Base-by-base conservation (phyloP, 2,113 vertebrate species). In the Sinocyclocheilus maitianheensis region DNA sequence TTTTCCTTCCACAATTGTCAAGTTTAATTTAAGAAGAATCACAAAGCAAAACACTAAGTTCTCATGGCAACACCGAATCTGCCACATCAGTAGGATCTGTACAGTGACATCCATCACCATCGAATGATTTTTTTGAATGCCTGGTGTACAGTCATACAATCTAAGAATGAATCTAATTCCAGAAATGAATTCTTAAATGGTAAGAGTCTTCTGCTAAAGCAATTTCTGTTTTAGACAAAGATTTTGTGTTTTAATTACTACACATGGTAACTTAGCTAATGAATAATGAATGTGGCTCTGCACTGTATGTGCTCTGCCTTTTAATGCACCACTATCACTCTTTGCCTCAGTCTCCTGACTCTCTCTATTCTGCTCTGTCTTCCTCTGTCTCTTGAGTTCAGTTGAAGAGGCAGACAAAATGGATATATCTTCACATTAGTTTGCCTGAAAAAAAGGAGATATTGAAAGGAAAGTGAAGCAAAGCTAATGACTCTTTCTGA, bases 271-370 rank as follows among this genome's bases (percentile, higher is more conserved):
- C 94, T 94, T 94, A 92, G 91, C 94, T 94, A 94, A 94, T 95
- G 93, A 94, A 94, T 95, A 94, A 95, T 95, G 94, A 95, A 95
- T 95, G 92, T 76, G 90, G 88, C 91, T 94, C 92, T 90, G 91
- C 91, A 90, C 90, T 90, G 91, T 91, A 93, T 94, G 94, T 94
- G 94, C 94, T 92, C 91, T 89, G 94, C 94, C 93, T 95, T 92
- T 93, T 92, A 95, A 95, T 95, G 94, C 91, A 89, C 86, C 91
- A 91, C 91, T 85, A 89, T 88, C 84, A 78, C 62, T 83, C 85
- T 80, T 84, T 18, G 74, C 10, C 65, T 72, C 76, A 30, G 60
- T 84, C 34, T 75, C 26, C 58, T 53, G 26, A 24, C 60, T 58
- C 18, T 58, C 9, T 51, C 51, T 51, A 53, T 55, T 79, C 62